Percentiles rank a stretch among this genome's conserved stretches.
Evolutionary conservation across 2,113 vertebrate species (phyloP).

Genomic region (Willisornis vidua): DNA sequence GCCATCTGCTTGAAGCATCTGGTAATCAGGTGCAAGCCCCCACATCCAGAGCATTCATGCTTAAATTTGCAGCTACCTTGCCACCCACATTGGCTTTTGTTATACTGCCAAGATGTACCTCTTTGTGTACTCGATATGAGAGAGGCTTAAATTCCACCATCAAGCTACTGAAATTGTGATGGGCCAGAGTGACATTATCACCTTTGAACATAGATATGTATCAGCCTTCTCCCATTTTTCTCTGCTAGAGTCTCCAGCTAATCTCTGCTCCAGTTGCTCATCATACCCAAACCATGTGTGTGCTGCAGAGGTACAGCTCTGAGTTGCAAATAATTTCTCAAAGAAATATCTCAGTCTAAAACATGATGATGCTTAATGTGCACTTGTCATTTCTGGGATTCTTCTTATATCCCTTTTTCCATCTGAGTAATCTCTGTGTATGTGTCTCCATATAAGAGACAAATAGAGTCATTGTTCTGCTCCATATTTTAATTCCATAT

Average conservation of each 20-base stretch:
- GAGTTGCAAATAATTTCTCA: slow-evolving; percentile 55
- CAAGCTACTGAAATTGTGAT: slow-evolving; percentile 35
- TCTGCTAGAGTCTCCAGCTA: slow-evolving; percentile 35
- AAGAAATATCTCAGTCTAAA: slow-evolving; percentile 57
- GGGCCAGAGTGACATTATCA: slow-evolving; percentile 60
- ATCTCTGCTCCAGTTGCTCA: slow-evolving; percentile 28
- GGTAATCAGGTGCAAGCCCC: slow-evolving; percentile 82
- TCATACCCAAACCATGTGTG: slow-evolving; percentile 19
- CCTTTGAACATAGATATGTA: slow-evolving; percentile 50
- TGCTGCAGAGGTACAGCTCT: not conserved
- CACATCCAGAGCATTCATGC: slow-evolving; percentile 80
- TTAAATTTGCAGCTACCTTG: slow-evolving; percentile 85
- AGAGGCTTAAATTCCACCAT: slow-evolving; percentile 69
- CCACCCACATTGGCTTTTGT: slow-evolving; percentile 82
- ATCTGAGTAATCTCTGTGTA: slow-evolving; percentile 57
- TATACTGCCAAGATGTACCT: slow-evolving; percentile 74
- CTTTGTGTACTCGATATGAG: slow-evolving; percentile 72
- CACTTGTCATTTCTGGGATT: slow-evolving; percentile 46
- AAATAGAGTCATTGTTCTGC: slow-evolving; percentile 56
- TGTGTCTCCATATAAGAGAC: slow-evolving; percentile 54
- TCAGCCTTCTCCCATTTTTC: slow-evolving; percentile 33
- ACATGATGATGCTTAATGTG: slow-evolving; percentile 52
- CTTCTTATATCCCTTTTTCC: slow-evolving; percentile 54
- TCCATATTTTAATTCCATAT: slow-evolving; percentile 55
- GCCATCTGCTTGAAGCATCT: slow-evolving; percentile 86